Percentiles rank a stretch among this genome's conserved stretches.
These are phyloP conservation scores for Diplogasteroides magnus DNA, from an alignment of 1,140 invertebrate genomes.

Conservation along the genomic window DNA sequence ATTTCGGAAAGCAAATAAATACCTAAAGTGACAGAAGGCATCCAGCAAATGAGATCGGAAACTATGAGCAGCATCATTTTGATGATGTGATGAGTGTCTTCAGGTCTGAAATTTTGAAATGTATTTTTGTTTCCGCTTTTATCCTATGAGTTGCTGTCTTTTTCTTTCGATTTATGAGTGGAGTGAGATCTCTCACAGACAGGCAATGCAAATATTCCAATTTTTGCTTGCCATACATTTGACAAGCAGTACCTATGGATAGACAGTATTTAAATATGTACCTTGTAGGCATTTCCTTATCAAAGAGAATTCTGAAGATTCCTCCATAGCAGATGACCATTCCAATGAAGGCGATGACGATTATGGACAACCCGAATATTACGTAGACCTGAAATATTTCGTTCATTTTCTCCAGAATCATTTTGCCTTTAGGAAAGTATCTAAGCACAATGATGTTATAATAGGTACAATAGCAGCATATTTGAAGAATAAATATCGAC, in stretches of 20 bases:
- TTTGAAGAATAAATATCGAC: no score
- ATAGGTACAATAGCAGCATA: no score
- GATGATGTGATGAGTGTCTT: slow-evolving; percentile 92
- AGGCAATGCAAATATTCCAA: no score
- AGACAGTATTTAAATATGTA: background rate
- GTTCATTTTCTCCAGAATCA: slow-evolving; percentile 12
- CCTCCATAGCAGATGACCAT: slow-evolving; percentile 47
- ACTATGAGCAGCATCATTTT: slow-evolving; percentile 93
- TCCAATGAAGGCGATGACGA: slow-evolving; percentile 40
- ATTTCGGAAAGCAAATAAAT: no score
- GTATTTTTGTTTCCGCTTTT: no score
- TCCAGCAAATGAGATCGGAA: slow-evolving; percentile 91
- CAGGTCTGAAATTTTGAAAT: slow-evolving; percentile 11
- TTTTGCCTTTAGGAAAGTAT: no score
- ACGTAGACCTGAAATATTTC: slow-evolving; percentile 41
- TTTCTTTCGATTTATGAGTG: no score
- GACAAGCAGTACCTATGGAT: no score
- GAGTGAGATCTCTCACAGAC: no score
- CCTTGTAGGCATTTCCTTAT: slow-evolving; percentile 7
- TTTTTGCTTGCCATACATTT: no score
- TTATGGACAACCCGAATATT: slow-evolving; percentile 40
- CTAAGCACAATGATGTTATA: no score
- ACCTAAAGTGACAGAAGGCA: slow-evolving; percentile 95
- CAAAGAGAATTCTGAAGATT: slow-evolving; percentile 44
- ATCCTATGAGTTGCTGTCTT: no score